Evolutionary conservation across 64 coral and sea anemone genomes (phyloP).

Genomic region (Orbicella faveolata): DNA sequence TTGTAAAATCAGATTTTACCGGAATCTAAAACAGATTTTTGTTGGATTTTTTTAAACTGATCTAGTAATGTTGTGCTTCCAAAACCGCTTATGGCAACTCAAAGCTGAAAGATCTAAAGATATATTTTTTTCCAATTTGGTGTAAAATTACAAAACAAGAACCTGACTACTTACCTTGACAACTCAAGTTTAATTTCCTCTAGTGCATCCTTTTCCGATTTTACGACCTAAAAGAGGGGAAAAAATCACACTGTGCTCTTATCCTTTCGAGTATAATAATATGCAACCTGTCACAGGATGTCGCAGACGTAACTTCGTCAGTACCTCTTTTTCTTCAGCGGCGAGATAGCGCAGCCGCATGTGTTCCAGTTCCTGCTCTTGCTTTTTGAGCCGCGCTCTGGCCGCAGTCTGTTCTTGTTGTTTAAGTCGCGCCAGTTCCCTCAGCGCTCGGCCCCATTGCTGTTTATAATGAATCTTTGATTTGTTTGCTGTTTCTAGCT

Average conservation of each 20-base stretch:
- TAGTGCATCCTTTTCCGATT: constrained; percentile 86
- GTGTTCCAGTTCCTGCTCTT: constrained; percentile 90
- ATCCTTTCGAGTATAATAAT: neutral
- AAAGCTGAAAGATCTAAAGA: too few species aligned
- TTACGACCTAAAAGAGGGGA: constrained; percentile 65
- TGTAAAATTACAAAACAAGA: neutral
- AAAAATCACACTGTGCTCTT: neutral
- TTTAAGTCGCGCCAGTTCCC: constrained; percentile 89
- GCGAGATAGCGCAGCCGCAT: constrained; percentile 94
- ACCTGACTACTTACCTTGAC: constrained; percentile 40
- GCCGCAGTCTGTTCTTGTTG: constrained; percentile 91
- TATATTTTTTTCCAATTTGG: neutral
- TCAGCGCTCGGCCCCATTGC: constrained; percentile 89
- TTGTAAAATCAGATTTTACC: too few species aligned
- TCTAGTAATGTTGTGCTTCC: too few species aligned
- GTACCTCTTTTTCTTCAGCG: constrained; percentile 96
- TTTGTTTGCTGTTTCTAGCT: constrained; percentile 87
- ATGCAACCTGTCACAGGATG: neutral
- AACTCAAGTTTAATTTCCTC: constrained; percentile 88
- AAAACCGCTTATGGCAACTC: too few species aligned
- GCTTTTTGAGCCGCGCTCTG: constrained; percentile 86
- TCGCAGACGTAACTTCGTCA: neutral
- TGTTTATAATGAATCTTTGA: constrained; percentile 99
- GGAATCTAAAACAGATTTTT: too few species aligned
- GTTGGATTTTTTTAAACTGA: too few species aligned